phyloP scores from a whole-genome alignment of 2,888 invertebrate species.

The Synergus japonicus region DNA sequence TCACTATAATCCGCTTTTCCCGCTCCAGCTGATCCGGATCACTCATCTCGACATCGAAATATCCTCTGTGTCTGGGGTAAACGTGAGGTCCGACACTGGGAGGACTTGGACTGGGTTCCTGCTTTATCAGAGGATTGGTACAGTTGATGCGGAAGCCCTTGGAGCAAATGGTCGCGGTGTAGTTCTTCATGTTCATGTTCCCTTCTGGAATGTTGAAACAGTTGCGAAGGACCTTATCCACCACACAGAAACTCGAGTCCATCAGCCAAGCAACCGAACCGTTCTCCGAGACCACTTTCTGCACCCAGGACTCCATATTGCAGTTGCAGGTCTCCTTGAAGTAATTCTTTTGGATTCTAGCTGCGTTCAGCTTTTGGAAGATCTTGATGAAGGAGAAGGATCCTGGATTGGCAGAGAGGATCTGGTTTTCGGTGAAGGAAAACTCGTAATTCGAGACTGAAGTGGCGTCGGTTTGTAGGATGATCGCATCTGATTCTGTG shows the following conservation, averaged over 20 bases:
- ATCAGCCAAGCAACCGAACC: conserved; percentile 77
- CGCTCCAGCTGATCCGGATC: conserved; percentile 72
- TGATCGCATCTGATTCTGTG: conserved; percentile 80
- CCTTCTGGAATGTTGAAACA: conserved; percentile 84
- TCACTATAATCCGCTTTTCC: conserved; percentile 72
- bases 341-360: conserved; percentile 81
- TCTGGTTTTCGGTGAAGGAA: conserved; percentile 81
- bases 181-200: conserved; percentile 82
- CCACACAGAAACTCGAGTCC: conserved; percentile 82
- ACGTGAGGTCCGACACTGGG: conserved; percentile 74
- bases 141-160: conserved; percentile 79
- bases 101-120: conserved; percentile 69
- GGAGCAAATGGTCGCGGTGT: conserved; percentile 81
- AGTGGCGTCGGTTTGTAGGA: conserved; percentile 76
- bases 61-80: conserved; percentile 72
- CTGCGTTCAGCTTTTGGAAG: conserved; percentile 76
- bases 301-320: conserved; percentile 81
- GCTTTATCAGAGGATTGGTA: conserved; percentile 79
- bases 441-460: conserved; percentile 76
- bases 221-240: conserved; percentile 80
- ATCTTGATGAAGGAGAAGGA: conserved; percentile 82
- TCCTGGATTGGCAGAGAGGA: conserved; percentile 78
- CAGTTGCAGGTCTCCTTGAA: conserved; percentile 83
- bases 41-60: conserved; percentile 74
- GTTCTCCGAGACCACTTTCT: conserved; percentile 78